These are phyloP conservation scores for Hydropotes inermis DNA, from an alignment of 2,113 vertebrate species.

Conservation along the genomic window DNA sequence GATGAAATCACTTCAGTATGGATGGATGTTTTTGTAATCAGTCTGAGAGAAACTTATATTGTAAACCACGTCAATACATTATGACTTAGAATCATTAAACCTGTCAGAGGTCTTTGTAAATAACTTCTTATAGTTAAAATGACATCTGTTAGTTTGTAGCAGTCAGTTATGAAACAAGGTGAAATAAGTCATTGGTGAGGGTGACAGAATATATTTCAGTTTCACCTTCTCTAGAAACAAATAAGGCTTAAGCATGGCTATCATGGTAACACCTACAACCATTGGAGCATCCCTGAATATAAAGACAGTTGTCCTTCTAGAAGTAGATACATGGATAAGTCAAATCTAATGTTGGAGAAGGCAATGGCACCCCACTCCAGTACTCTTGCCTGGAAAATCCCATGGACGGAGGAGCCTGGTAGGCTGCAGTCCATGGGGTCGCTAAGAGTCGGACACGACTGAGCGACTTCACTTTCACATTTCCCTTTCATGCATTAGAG, in stretches of 20 bases:
- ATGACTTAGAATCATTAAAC: not conserved
- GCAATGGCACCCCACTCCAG: no score
- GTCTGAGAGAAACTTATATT: constrained; percentile 20
- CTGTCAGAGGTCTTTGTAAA: not conserved
- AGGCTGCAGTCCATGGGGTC: no score
- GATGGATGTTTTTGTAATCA: not conserved
- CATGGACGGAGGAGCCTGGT: no score
- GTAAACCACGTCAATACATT: not conserved
- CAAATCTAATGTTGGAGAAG: not conserved
- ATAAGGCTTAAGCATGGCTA: not conserved
- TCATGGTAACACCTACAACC: not conserved
- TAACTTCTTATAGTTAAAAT: not conserved
- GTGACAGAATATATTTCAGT: not conserved
- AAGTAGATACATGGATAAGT: not conserved
- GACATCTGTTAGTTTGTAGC: not conserved
- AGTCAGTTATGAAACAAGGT: not conserved
- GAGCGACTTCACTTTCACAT: no score
- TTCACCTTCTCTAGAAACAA: not conserved
- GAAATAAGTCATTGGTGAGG: not conserved
- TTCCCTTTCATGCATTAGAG: no score
- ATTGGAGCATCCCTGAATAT: not conserved
- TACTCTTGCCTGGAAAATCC: no score
- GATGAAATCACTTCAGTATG: not conserved
- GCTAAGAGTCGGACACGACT: no score
- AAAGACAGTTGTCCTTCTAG: not conserved